Evolutionary conservation across 2,888 invertebrate species (phyloP), one percentile per base, ranked within the genome.

Genomic region (Poecilobothrus nobilitatus): DNA sequence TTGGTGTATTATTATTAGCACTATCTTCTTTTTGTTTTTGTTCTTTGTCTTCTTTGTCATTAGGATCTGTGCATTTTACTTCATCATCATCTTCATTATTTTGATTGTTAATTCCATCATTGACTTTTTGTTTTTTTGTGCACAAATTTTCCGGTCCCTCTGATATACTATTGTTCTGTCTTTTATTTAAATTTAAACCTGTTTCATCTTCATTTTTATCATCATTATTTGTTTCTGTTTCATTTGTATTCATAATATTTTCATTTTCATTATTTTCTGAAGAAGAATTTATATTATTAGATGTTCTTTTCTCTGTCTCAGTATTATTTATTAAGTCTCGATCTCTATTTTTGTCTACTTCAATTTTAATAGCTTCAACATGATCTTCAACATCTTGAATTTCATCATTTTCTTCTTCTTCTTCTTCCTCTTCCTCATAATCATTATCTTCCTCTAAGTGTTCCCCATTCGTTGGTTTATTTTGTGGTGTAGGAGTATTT

Each of bases 141-240:
- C 82, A 82, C 37, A 82, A 76, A 71, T 82, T 81, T 73, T 82
- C 82, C 4, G 82, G 82, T 0, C 78, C 82, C 33, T 82, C 82
- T 62, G 76, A 76, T 66, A 73, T 72, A 62, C 73, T 41, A 62
- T n/a, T 44, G 7, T 44, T 27, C 18, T 63, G 12, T 7, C 22
- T n/a, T 15, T 68, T 66, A 21, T 41, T 41, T 12, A 65, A 20
- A 37, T 37, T 37, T 65, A n/a, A 27, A 64, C 21, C 12, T 44
- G 61, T 62, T 20, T 53, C 53, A 44, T 78, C 75, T 69, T 78
- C 66, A 68, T 78, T 79, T 71, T 78, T 79, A 62, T 76, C 73
- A 68, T 76, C 77, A 69, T 15, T 33, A 0, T 77, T 74, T 63
- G 78, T 80, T 68, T 79, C 76, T 74, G 79, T 78, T 71, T 79